phyloP scores from a whole-genome alignment of 2,113 vertebrate species.

The Neodon shergylaensis region DNA sequence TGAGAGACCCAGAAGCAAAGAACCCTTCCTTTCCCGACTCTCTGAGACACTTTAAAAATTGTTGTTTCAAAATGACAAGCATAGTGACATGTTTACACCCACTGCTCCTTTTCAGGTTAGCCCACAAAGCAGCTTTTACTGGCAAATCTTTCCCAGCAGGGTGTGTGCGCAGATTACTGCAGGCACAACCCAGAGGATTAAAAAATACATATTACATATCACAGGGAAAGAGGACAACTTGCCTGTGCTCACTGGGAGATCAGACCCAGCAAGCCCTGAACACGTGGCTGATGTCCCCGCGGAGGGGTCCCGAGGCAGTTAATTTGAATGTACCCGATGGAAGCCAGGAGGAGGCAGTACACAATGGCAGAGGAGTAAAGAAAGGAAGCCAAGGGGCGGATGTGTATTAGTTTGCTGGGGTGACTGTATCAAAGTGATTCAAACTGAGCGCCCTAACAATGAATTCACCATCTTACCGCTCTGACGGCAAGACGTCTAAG shows the following conservation, averaged over 20 bases:
- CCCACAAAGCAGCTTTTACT: slow-evolving; percentile 76
- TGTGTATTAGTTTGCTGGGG: neutral
- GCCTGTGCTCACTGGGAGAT: neutral
- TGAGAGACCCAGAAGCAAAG: slow-evolving; percentile 63
- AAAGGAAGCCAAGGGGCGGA: neutral
- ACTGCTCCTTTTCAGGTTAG: slow-evolving; percentile 80
- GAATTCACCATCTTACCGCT: neutral
- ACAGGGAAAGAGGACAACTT: neutral
- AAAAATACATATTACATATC: neutral
- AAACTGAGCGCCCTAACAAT: neutral
- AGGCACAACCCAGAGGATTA: neutral
- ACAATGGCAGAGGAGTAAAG: neutral
- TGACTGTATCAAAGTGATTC: neutral
- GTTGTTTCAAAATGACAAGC: slow-evolving; percentile 82
- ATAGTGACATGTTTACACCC: slow-evolving; percentile 81
- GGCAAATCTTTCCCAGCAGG: slow-evolving; percentile 76
- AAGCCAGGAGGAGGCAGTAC: neutral
- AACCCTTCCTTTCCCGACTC: neutral
- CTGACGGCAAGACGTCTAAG: neutral
- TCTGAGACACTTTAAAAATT: slow-evolving; percentile 56
- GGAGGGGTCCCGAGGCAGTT: neutral
- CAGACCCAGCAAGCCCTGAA: neutral
- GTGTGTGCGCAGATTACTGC: neutral
- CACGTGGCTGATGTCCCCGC: fast-evolving
- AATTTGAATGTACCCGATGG: neutral